Base-by-base conservation (phyloP, 2,113 vertebrate genomes). In the Myodes glareolus region DNA sequence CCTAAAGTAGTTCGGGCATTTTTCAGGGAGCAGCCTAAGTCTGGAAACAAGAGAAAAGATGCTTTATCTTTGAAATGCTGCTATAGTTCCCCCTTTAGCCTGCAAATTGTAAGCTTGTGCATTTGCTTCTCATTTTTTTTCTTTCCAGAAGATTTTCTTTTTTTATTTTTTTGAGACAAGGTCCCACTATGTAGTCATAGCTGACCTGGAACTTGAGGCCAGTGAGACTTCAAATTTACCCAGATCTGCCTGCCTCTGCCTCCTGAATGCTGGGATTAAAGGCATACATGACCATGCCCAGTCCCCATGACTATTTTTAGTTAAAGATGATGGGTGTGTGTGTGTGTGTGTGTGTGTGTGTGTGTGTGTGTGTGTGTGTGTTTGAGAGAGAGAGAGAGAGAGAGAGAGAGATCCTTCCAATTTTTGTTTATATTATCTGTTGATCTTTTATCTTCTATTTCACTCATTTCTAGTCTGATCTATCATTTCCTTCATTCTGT, bases 401-500 rank as follows among this genome's bases (percentile, higher is more conserved):
- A n/a, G n/a, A n/a, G n/a, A n/a, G n/a, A n/a, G n/a, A n/a, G 47
- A 2, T 31, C 6, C 25, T 82, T 23, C 25, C 29, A 50, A 36
- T 27, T 70, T 95, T 91, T 96, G 25, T 23, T 65, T 92, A 80
- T 47, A 70, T 16, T 76, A 36, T 58, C 68, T 82, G 16, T 76
- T 80, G 29, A 8, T 86, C 17, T 25, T 84, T 94, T 58, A 23
- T 72, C 72, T 94, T 76, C 27, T 87, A 9, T 50, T 88, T 84
- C 10, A 29, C 93, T 89, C 76, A 76, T 58, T 95, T 96, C 39
- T 73, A 4, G 81, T 65, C 67, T 90, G 78, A n/a, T 63, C 31
- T 92, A 14, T 90, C 27, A 0, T 81, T 94, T 92, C 31, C n/a
- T 88, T 76, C 9, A 27, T 45, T 58, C 12, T 52, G 0, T 73